phyloP scores from a whole-genome alignment of 2,113 vertebrate species.

The Ictalurus punctatus region DNA sequence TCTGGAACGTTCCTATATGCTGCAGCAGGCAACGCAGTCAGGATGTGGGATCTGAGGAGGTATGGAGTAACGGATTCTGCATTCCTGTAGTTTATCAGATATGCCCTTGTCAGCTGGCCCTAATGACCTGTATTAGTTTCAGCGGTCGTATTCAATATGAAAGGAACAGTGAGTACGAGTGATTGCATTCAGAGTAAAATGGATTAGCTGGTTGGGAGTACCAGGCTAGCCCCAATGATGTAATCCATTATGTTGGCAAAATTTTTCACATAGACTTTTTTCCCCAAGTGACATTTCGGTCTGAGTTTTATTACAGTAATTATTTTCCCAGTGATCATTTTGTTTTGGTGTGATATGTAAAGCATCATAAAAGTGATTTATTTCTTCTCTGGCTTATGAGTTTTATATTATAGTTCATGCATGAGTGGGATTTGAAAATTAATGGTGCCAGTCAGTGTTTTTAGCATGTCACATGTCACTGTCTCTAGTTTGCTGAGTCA shows the following conservation, averaged over 20 bases:
- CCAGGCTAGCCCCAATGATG: not conserved
- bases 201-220: not conserved
- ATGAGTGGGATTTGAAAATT: not conserved
- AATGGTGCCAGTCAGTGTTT: not conserved
- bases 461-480: not conserved
- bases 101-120: not conserved
- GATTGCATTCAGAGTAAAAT: not conserved
- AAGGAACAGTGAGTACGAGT: not conserved
- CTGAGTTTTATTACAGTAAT: not conserved
- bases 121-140: not conserved
- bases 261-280: not conserved
- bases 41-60: slow-evolving; percentile 98
- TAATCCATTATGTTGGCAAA: not conserved
- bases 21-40: slow-evolving; percentile 88
- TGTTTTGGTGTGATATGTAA: not conserved
- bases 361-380: not conserved
- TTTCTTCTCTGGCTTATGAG: not conserved
- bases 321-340: not conserved
- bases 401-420: not conserved
- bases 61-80: slow-evolving; percentile 56
- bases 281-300: not conserved
- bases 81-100: not conserved
- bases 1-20: slow-evolving; percentile 91
- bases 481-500: not conserved
- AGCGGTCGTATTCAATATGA: not conserved